These are phyloP conservation scores for Xiphorhynchus erythropygius DNA, from an alignment of 2,797 vertebrate genomes.

Conservation along the genomic window DNA sequence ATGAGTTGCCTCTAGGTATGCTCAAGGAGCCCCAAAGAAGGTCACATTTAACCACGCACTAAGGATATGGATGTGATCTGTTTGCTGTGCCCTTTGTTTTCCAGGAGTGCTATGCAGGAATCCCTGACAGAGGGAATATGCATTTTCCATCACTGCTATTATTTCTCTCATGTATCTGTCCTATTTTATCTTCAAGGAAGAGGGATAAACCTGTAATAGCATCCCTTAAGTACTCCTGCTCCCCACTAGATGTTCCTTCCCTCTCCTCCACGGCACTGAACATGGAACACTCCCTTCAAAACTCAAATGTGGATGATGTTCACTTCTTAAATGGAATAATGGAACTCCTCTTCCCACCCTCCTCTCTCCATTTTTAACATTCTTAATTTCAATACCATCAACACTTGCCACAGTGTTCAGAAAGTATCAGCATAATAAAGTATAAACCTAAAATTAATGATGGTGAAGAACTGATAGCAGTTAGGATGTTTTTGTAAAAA, in stretches of 20 bases:
- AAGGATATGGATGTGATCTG: background rate
- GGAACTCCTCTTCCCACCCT: background rate
- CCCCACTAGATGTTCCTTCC: background rate
- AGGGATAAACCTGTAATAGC: background rate
- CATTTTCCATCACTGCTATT: background rate
- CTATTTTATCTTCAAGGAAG: background rate
- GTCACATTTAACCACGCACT: rapidly evolving
- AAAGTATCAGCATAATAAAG: background rate
- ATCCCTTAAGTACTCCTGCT: background rate
- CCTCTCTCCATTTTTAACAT: background rate
- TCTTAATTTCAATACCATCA: background rate
- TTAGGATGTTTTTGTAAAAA: background rate
- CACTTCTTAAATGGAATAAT: background rate
- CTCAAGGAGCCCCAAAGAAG: background rate
- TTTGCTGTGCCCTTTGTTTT: background rate
- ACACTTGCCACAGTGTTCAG: slow-evolving; percentile 3
- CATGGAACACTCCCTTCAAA: background rate
- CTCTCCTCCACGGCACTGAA: rapidly evolving
- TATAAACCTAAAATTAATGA: background rate
- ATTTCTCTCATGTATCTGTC: background rate
- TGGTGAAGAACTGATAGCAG: background rate
- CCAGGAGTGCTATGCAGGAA: background rate
- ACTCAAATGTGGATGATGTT: background rate
- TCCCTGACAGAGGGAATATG: background rate
- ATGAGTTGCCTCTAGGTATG: rapidly evolving